Evolutionary conservation across 2,113 vertebrate species (phyloP).

Genomic region (Cisticola juncidis): DNA sequence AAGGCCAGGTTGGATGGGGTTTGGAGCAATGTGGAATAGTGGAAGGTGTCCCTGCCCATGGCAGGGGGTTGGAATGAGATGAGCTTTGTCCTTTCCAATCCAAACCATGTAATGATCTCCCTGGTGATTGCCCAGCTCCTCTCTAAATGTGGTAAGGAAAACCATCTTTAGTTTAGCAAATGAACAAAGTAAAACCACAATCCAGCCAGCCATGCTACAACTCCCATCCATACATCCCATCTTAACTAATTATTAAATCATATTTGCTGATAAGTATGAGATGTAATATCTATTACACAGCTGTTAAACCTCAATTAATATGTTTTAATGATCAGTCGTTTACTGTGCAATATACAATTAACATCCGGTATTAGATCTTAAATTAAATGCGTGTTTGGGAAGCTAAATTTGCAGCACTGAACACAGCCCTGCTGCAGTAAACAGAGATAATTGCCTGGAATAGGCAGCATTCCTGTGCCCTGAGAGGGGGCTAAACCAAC

Average conservation of each 20-base stretch:
- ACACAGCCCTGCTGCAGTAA: not conserved
- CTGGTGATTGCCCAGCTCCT: not conserved
- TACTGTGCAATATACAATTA: slow-evolving; percentile 62
- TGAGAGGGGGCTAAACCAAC: not conserved
- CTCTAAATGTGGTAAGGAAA: not conserved
- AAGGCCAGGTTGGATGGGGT: not conserved
- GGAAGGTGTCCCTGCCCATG: not conserved
- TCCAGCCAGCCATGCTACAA: not conserved
- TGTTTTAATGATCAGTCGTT: slow-evolving; percentile 61
- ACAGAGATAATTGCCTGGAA: not conserved
- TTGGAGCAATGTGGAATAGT: not conserved
- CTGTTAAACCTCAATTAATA: slow-evolving; percentile 67
- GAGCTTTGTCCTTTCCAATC: not conserved
- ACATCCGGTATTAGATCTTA: slow-evolving; percentile 46
- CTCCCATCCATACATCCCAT: not conserved
- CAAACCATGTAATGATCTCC: not conserved
- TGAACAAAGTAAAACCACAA: not conserved
- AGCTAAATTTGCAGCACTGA: slow-evolving; percentile 32
- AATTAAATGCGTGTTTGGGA: slow-evolving; percentile 59
- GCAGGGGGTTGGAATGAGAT: not conserved
- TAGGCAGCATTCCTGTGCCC: not conserved
- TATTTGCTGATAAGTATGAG: slow-evolving; percentile 57
- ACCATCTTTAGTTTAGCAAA: not conserved
- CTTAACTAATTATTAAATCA: slow-evolving; percentile 60
- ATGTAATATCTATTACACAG: slow-evolving; percentile 64